A percentile compares a stretch with the other conserved stretches of the same genome.
Evolutionary conservation across 2,888 invertebrate genomes (phyloP).

Genomic region (Drosophila heteroneura): DNA sequence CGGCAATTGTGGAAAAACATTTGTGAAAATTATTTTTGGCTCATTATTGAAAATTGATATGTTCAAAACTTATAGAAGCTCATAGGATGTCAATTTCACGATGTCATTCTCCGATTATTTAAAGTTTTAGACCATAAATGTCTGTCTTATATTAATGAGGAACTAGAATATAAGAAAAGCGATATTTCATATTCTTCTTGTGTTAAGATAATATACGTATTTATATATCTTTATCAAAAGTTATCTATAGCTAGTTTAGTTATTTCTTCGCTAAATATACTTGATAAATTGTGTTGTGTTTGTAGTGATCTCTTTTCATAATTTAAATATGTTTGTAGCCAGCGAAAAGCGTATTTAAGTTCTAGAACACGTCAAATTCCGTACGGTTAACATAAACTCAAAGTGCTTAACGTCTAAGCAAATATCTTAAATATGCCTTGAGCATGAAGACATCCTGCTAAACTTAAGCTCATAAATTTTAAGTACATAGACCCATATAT

Average conservation of each 20-base stretch:
- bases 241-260: not conserved
- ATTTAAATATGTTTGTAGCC: not conserved
- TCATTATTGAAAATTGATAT: not conserved
- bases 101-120: not conserved
- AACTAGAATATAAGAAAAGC: not conserved
- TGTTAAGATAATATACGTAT: not conserved
- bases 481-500: constrained; percentile 14
- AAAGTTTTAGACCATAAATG: not conserved
- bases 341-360: not conserved
- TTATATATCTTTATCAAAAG: not conserved
- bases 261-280: not conserved
- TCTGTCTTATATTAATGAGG: not conserved
- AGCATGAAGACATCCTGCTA: not conserved
- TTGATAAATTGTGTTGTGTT: not conserved
- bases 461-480: constrained; percentile 16
- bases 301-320: not conserved
- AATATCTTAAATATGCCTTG: not conserved
- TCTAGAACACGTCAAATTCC: not conserved
- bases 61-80: not conserved
- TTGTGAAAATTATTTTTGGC: not conserved
- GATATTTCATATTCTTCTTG: not conserved
- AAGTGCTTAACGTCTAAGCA: not conserved
- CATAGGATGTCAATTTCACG: not conserved
- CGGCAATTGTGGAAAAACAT: not conserved
- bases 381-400: not conserved